Percentiles rank a stretch among this genome's conserved stretches.
These are phyloP conservation scores for Micrasema minimum DNA, from an alignment of 1,140 invertebrate species.

Conservation along the genomic window DNA sequence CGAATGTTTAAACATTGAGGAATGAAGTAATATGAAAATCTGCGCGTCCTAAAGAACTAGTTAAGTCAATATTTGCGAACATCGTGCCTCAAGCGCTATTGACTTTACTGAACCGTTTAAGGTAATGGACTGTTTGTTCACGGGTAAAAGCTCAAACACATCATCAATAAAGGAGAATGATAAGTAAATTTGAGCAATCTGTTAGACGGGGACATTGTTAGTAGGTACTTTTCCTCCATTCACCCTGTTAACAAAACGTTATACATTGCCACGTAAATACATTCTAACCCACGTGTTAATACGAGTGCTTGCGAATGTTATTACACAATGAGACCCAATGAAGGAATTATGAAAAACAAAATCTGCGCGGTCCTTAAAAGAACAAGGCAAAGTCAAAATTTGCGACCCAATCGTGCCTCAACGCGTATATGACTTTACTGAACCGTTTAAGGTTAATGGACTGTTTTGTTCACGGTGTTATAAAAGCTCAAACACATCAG, in stretches of 20 bases:
- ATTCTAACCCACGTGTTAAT: background rate
- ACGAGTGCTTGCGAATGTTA: background rate
- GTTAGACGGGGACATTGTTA: background rate
- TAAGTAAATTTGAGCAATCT: constrained; percentile 6
- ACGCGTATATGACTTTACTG: too few species aligned
- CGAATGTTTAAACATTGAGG: too few species aligned
- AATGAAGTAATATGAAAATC: background rate
- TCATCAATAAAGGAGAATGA: constrained; percentile 4
- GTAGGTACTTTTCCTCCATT: background rate
- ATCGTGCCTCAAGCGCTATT: background rate
- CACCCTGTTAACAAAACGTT: background rate
- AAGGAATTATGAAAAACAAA: too few species aligned
- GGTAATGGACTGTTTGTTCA: constrained; percentile 13
- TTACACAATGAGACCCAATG: background rate
- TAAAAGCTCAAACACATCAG: too few species aligned
- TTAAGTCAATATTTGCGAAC: background rate
- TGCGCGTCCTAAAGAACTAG: background rate
- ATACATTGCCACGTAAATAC: background rate
- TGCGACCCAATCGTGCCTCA: too few species aligned
- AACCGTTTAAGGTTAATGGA: too few species aligned
- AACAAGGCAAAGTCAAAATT: too few species aligned
- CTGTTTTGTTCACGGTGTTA: too few species aligned
- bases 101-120: constrained; percentile 1
- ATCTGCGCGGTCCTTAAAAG: too few species aligned
- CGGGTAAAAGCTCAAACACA: constrained; percentile 3